Conservation (phyloP, 1,140 invertebrate species). For the Steinernema khuongi region DNA sequence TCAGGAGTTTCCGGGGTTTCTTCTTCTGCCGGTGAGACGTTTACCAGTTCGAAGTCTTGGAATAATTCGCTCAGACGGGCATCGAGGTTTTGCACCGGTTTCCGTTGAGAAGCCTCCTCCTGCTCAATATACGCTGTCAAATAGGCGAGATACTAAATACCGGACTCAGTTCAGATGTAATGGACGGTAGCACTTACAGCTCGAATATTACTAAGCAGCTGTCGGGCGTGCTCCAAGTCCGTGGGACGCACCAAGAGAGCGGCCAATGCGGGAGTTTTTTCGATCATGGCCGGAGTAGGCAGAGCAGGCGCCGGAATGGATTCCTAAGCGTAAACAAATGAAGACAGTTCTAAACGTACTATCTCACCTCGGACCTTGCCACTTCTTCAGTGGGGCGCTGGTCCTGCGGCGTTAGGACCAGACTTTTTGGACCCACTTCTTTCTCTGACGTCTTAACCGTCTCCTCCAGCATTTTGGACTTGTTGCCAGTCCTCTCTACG, state of each 20-base stretch:
- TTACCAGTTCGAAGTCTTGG: neutral
- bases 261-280: too few relatives aligned
- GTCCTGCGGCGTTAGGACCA: neutral
- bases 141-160: neutral
- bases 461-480: conserved; percentile 10
- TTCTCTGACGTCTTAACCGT: neutral
- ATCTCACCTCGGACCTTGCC: too few relatives aligned
- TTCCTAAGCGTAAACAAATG: too few relatives aligned
- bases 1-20: neutral
- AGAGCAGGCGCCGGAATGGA: too few relatives aligned
- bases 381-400: neutral
- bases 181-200: neutral
- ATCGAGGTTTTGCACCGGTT: neutral
- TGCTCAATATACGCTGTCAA: neutral
- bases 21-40: neutral
- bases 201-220: neutral
- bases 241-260: neutral
- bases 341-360: too few relatives aligned
- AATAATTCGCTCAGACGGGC: neutral
- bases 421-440: neutral
- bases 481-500: too few relatives aligned
- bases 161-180: neutral
- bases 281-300: too few relatives aligned
- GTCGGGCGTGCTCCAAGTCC: neutral
- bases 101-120: neutral